Base-by-base conservation (phyloP, 2,888 invertebrate species). In the Eupithecia dodoneata region DNA sequence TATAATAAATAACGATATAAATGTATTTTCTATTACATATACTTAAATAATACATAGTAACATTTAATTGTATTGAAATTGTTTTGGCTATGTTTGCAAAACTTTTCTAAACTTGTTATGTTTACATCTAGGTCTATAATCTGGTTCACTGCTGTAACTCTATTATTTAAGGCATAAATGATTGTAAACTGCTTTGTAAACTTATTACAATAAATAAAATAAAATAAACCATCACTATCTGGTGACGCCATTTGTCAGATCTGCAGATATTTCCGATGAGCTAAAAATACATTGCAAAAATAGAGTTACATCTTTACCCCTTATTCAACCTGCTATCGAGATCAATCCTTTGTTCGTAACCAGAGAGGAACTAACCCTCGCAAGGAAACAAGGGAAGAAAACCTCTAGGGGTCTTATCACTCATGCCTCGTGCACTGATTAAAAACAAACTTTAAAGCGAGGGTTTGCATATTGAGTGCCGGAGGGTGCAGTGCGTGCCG, bases 351-450 rank as follows among this genome's bases (percentile, higher is more conserved):
- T 74, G 72, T 76, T 65, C 70, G 65, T 76, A 75, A 79, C 76
- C 69, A 66, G 74, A 78, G 79, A 79, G 76, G 70, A 77, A 77
- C 67, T 41, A 15, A 83, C 83, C 87, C 91, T 93, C 89, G 63
- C 44, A n/a, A 69, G 76, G 80, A 79, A 79, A 79, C 75, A 77
- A 87, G 85, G 86, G 86, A 82, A 42, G 69, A 69, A 83, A 83
- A 79, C 84, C 87, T 84, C 85, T 81, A 85, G 90, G 90, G 88
- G 84, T 87, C 86, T 92, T 92, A 93, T 93, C 94, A 91, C 86
- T 87, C 87, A 87, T 86, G 89, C 90, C 86, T 87, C 87, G 86
- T 87, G 90, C 91, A 89, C 93, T 94, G 94, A 94, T 94, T 94
- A 94, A 92, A 94, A 92, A 92, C 90, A 94, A 94, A 93, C 92